Conservation (phyloP, 2,797 vertebrate species). For the Onychomys leucogaster region DNA sequence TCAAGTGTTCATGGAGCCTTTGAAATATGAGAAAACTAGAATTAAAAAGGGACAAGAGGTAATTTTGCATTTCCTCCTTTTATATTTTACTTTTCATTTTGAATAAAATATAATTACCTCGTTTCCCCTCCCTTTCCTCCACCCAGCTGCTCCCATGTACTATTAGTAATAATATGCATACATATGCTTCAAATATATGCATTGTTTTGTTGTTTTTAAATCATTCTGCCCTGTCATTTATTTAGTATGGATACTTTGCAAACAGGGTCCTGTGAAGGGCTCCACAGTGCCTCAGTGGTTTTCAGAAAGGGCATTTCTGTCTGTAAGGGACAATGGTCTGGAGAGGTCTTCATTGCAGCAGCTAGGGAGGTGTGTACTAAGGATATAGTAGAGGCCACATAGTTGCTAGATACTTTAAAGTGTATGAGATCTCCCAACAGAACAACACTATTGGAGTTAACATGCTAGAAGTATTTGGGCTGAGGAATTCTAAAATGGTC, state of each 20-base stretch:
- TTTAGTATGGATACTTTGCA: background rate
- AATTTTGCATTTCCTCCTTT: background rate
- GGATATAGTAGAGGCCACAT: background rate
- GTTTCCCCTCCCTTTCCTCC: no score
- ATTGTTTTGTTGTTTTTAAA: background rate
- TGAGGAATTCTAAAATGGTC: background rate
- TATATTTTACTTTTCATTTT: conserved; percentile 4
- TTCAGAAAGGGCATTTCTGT: background rate
- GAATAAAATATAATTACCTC: background rate
- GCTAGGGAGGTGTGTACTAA: accelerated
- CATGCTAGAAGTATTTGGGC: background rate
- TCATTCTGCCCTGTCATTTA: background rate
- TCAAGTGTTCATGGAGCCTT: background rate
- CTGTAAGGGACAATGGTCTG: background rate
- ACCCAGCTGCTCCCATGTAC: background rate
- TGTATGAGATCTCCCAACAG: background rate
- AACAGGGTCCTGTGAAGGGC: background rate
- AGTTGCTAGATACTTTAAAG: background rate
- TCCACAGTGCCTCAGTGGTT: background rate
- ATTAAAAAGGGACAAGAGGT: background rate
- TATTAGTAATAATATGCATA: background rate
- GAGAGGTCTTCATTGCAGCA: background rate
- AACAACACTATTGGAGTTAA: background rate
- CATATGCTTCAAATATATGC: background rate
- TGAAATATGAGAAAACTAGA: background rate